Conservation (phyloP, 2,888 invertebrate genomes). For the Yponomeuta plumbellus region DNA sequence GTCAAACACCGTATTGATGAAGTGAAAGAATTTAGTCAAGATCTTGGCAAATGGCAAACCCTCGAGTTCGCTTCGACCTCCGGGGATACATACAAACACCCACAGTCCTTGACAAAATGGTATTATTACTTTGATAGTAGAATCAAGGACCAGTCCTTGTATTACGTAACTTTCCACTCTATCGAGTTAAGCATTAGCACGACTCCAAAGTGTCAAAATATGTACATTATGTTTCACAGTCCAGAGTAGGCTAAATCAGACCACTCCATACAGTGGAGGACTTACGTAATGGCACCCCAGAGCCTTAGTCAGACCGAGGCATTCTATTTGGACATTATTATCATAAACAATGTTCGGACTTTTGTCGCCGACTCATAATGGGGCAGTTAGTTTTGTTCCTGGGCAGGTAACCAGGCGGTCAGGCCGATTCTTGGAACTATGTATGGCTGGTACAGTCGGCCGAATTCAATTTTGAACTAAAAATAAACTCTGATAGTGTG, state of each 20-base stretch:
- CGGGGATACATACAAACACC: not conserved
- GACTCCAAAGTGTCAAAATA: no score
- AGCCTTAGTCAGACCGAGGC: not conserved
- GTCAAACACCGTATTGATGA: no score
- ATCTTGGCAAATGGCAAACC: not conserved
- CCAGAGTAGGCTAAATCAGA: no score
- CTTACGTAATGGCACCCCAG: no score
- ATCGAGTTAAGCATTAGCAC: no score
- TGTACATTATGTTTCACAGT: no score
- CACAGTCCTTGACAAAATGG: not conserved
- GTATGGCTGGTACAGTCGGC: not conserved
- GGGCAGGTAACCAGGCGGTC: not conserved
- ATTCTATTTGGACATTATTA: not conserved
- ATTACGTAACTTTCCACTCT: no score
- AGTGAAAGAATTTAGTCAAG: not conserved
- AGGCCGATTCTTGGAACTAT: not conserved
- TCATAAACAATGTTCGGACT: not conserved
- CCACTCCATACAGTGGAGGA: no score
- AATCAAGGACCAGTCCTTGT: no score
- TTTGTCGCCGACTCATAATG: not conserved
- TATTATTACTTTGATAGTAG: no score
- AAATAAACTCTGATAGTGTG: no score
- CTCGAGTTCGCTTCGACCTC: not conserved
- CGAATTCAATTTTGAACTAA: no score
- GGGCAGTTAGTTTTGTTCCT: not conserved